Conservation (phyloP, 2,888 invertebrate species). For the Brachynemurus nebulosus region DNA sequence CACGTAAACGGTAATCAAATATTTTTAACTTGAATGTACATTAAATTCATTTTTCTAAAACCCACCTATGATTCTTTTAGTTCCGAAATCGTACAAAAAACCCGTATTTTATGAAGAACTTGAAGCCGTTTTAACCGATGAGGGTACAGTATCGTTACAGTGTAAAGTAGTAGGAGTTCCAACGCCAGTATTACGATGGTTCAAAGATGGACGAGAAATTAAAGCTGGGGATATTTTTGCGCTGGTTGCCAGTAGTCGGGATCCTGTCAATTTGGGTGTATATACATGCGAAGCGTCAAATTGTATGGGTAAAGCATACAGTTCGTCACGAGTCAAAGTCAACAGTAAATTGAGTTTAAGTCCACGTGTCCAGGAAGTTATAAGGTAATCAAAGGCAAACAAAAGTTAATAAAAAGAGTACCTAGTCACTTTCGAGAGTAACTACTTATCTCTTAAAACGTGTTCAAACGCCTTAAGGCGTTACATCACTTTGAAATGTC, state of each 20-base stretch:
- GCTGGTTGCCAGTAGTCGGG: constrained; percentile 67
- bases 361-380: constrained; percentile 50
- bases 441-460: too few relatives aligned
- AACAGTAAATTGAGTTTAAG: constrained; percentile 58
- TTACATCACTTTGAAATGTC: too few relatives aligned
- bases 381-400: too few relatives aligned
- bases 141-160: constrained; percentile 79
- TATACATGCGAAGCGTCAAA: constrained; percentile 81
- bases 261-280: constrained; percentile 73
- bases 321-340: constrained; percentile 72
- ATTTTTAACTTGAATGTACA: not conserved
- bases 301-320: constrained; percentile 75
- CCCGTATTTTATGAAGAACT: constrained; percentile 80
- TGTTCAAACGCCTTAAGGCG: too few relatives aligned
- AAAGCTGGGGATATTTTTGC: constrained; percentile 84
- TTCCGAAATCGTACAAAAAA: constrained; percentile 77
- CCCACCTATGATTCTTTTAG: constrained; percentile 28
- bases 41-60: constrained; percentile 2
- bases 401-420: too few relatives aligned
- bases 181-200: constrained; percentile 54
- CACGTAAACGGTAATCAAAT: constrained; percentile 52
- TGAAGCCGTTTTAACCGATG: constrained; percentile 68
- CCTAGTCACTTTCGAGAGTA: too few relatives aligned
- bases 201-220: constrained; percentile 75
- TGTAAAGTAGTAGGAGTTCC: constrained; percentile 89